Base-by-base conservation (phyloP, 1,140 invertebrate genomes). In the Habropoda laboriosa region DNA sequence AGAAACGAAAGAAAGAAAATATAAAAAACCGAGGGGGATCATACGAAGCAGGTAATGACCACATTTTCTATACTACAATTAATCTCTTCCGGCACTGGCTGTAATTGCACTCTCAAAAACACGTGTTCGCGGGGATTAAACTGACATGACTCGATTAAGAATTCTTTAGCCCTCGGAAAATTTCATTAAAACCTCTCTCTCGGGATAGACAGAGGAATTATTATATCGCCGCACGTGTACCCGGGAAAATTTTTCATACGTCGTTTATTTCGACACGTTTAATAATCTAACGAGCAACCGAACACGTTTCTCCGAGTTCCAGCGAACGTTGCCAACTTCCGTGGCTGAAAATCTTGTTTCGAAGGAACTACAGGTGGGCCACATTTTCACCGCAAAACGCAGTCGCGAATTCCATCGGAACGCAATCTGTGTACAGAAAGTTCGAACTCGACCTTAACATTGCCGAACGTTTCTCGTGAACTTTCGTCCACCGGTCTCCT, bases 381-480 rank as follows among this genome's bases (percentile, higher is more conserved):
- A 4, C 64, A 30, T 67, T 70, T 40, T 18, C 18, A 38, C 49
- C 32, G 35, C 47, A 27, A n/a, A n/a, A 70, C 67, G 30, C 7
- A 35, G 30, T 35, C 40, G 32, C 24, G 61, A 45, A 51, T 63
- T 51, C 42, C 49, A 70, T 74, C 57, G 49, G 57, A 47, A 49
- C 49, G 72, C 57, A 71, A 76, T 83, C 63, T 72, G 71, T 70
- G 66, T 70, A 81, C 32, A 51, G 72, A 83, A 75, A 82, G 71
- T 80, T 76, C 45, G 47, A 57, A 58, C 64, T 70, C 81, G 66
- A 58, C 81, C 81, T 83, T 83, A 83, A 81, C 79, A 81, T 74
- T 53, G 64, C 64, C 57, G 42, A 66, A 38, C 35, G 66, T 58
- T 79, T 45, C 63, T 61, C n/a, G n/a, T n/a, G n/a, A 81, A 71